phyloP scores from a whole-genome alignment of 2,797 vertebrate species.

The Chaenodraco wilsoni region DNA sequence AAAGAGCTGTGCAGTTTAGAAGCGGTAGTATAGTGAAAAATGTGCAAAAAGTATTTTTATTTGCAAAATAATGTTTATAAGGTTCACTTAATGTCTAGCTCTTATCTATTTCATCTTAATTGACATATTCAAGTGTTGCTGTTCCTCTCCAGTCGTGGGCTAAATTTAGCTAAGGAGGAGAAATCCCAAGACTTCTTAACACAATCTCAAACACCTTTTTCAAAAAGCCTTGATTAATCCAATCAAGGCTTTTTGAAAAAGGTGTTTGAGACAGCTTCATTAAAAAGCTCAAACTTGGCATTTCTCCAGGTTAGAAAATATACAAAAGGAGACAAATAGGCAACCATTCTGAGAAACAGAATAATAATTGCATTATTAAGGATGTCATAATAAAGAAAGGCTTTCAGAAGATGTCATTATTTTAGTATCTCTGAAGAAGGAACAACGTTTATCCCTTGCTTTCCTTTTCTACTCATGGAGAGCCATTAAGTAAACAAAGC shows the following conservation, averaged over 20 bases:
- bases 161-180: constrained; percentile 40
- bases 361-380: too few relatives aligned
- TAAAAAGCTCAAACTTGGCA: constrained; percentile 5
- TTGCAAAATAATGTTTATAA: not conserved
- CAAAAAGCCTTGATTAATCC: constrained; percentile 30
- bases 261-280: constrained; percentile 1
- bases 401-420: too few relatives aligned
- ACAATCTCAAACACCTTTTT: constrained; percentile 48
- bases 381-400: too few relatives aligned
- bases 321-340: too few relatives aligned
- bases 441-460: constrained; percentile 3
- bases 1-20: too few relatives aligned
- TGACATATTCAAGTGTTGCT: constrained; percentile 30
- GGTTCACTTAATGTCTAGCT: not conserved
- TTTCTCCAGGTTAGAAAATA: too few relatives aligned
- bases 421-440: not conserved
- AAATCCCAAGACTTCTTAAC: constrained; percentile 22
- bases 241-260: too few relatives aligned
- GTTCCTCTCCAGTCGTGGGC: constrained; percentile 30
- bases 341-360: too few relatives aligned
- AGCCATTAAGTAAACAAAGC: constrained; percentile 21
- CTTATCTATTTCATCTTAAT: not conserved
- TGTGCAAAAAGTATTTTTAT: too few relatives aligned
- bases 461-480: not conserved
- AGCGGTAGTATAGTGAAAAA: not conserved